These are phyloP conservation scores for Perdix hodgsoniae DNA, from an alignment of 2,797 vertebrate genomes.

Conservation along the genomic window DNA sequence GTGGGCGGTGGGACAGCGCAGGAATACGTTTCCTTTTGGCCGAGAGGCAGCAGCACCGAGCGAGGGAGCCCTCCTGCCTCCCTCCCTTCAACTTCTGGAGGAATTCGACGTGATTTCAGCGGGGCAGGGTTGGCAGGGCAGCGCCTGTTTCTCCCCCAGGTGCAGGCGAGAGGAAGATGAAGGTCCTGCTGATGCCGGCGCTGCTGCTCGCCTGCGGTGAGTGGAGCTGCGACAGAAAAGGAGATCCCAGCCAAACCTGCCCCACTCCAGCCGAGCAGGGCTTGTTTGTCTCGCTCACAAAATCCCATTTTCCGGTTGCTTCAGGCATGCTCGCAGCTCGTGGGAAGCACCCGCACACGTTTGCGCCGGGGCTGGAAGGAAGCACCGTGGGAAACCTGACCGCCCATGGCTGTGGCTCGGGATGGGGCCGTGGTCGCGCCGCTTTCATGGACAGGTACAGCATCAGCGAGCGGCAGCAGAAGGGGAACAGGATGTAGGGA, in stretches of 20 bases:
- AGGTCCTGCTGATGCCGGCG: not conserved
- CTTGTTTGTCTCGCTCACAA: rapidly evolving
- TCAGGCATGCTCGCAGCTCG: not conserved
- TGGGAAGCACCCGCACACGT: not conserved
- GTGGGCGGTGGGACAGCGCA: not conserved
- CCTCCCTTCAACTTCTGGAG: not conserved
- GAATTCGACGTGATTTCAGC: not conserved
- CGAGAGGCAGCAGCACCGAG: not conserved
- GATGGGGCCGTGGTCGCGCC: not conserved
- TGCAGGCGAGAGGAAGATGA: constrained; percentile 46
- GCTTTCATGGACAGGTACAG: constrained; percentile 22
- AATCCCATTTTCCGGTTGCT: rapidly evolving
- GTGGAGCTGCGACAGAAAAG: not conserved
- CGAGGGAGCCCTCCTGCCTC: rapidly evolving
- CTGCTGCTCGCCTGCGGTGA: constrained; percentile 53
- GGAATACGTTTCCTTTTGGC: rapidly evolving
- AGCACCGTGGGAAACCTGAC: constrained; percentile 62
- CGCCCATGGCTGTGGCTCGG: not conserved
- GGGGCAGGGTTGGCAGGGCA: not conserved
- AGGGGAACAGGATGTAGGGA: not conserved
- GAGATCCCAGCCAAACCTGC: not conserved
- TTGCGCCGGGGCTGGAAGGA: constrained; percentile 38
- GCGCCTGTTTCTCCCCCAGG: not conserved
- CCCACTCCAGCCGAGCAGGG: not conserved
- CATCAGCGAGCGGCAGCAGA: not conserved